phyloP scores from a whole-genome alignment of 2,888 invertebrate species.

The Callyntrura sp. region DNA sequence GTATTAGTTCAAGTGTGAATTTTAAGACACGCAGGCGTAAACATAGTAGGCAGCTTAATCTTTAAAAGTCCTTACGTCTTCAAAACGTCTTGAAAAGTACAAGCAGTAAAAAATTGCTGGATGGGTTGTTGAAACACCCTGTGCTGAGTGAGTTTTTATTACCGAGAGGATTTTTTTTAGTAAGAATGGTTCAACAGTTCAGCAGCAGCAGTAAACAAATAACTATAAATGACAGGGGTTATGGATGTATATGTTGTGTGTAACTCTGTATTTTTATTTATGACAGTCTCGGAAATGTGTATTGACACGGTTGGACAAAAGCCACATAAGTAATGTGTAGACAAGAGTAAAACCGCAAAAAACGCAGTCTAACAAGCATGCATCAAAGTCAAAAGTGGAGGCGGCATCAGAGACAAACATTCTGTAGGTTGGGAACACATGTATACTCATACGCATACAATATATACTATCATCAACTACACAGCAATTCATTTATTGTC shows the following conservation, averaged over 20 bases:
- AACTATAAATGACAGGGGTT: neutral
- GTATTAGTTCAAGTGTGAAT: slow-evolving; percentile 26
- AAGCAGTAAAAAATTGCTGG: slow-evolving; percentile 8
- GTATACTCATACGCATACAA: too few species aligned
- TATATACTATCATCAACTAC: too few species aligned
- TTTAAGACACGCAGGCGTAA: too few species aligned
- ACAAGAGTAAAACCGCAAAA: slow-evolving; percentile 28
- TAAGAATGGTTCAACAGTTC: too few species aligned
- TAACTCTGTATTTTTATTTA: slow-evolving; percentile 31
- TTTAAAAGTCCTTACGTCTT: neutral
- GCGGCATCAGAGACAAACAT: too few species aligned
- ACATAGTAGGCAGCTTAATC: neutral
- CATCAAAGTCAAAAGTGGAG: too few species aligned
- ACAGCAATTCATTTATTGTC: slow-evolving; percentile 63
- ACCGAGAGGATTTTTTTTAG: too few species aligned
- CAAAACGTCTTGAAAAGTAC: neutral
- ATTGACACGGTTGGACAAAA: slow-evolving; percentile 54
- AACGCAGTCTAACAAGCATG: too few species aligned
- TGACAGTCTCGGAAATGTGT: slow-evolving; percentile 58
- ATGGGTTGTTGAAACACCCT: neutral
- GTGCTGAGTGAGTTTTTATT: too few species aligned
- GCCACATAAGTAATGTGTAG: slow-evolving; percentile 43
- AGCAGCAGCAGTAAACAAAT: neutral
- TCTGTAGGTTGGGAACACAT: too few species aligned
- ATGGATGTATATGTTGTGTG: too few species aligned